Evolutionary conservation across 2,113 vertebrate genomes (phyloP).

Genomic region (Phodopus roborovskii): DNA sequence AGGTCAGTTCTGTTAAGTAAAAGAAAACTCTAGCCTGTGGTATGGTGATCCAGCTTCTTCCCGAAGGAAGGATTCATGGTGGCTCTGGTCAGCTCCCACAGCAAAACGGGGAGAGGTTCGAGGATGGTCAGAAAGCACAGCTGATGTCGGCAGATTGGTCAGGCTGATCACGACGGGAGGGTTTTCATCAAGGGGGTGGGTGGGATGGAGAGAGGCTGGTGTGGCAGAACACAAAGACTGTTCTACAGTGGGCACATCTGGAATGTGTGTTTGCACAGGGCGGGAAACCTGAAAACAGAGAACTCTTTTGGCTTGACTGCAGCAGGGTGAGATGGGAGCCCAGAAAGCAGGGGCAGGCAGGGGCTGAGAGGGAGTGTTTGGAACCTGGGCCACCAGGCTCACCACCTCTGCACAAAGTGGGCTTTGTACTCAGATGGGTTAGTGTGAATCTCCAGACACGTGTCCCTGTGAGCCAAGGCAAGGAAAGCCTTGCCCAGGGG

Average conservation of each 20-base stretch:
- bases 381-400: not conserved
- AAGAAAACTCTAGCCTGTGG: conserved; percentile 1
- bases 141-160: not conserved
- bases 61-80: not conserved
- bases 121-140: not conserved
- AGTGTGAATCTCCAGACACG: not conserved
- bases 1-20: not conserved
- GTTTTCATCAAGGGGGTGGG: not conserved
- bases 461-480: not conserved
- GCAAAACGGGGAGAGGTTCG: not conserved
- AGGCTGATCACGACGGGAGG: not conserved
- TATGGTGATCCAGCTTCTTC: not conserved
- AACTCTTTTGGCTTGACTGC: not conserved
- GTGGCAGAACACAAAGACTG: not conserved
- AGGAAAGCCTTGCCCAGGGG: too few species aligned
- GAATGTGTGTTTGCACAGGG: not conserved
- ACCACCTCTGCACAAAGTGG: not conserved
- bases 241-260: not conserved
- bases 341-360: not conserved
- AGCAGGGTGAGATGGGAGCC: rapidly evolving
- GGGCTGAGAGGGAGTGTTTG: not conserved
- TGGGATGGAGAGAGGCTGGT: not conserved
- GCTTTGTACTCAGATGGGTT: not conserved
- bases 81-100: not conserved
- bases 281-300: not conserved